Evolutionary conservation across 2,113 vertebrate species (phyloP).

Genomic region (Cinclus mexicanus): DNA sequence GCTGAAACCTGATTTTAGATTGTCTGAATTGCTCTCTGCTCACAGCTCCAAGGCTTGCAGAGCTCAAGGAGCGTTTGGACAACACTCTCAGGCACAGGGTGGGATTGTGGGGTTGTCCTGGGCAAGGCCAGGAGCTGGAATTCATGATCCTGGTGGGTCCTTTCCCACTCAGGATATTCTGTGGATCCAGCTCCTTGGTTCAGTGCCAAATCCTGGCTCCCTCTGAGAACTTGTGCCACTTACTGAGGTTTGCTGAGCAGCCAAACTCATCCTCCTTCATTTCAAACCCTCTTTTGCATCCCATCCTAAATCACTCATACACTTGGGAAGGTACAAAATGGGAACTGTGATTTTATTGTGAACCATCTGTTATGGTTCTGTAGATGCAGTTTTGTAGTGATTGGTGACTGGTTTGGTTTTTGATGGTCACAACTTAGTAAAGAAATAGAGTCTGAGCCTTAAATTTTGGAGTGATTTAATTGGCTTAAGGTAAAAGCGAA

Average conservation of each 20-base stretch:
- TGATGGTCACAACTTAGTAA: fast-evolving
- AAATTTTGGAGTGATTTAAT: background rate
- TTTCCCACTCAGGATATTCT: background rate
- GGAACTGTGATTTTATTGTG: background rate
- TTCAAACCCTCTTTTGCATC: background rate
- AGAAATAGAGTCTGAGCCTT: background rate
- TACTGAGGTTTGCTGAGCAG: background rate
- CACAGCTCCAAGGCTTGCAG: background rate
- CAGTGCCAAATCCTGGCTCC: too few species aligned
- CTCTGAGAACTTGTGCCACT: background rate
- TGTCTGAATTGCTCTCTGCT: background rate
- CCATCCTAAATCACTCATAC: background rate
- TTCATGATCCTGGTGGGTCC: background rate
- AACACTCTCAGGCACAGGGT: background rate
- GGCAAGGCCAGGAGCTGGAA: background rate
- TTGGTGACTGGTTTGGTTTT: background rate
- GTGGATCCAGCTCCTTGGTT: background rate
- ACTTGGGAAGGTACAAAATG: background rate
- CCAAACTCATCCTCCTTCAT: background rate
- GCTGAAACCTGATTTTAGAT: background rate
- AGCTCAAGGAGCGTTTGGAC: fast-evolving
- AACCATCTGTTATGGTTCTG: background rate
- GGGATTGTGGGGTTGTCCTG: background rate
- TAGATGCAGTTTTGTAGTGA: background rate
- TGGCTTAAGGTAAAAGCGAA: background rate